Evolutionary conservation across 2,888 invertebrate genomes (phyloP), one percentile per base, ranked within the genome.

Genomic region (Zygogramma bicolorata): DNA sequence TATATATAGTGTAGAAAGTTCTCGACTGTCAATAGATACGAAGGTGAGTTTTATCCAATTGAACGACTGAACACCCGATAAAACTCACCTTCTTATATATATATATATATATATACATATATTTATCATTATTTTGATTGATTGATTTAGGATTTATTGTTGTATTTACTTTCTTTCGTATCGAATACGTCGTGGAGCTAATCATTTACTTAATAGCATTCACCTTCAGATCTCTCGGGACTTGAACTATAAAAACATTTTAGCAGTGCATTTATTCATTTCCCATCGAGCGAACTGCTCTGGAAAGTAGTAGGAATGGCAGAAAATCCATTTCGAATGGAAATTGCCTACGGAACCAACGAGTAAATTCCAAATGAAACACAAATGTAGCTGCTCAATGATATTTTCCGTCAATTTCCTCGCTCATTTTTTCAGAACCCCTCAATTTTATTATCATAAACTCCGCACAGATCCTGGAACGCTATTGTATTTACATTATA

Each of bases 401-500:
- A 53, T 27, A 6, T 53, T 27, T 18, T 53, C 46, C 53, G 53
- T 53, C 53, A 53, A n/a, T 53, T 27, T 25, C 13, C n/a, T 53
- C n/a, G 13, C 25, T 27, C 25, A 53, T 53, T 22, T 46, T 53
- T 53, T 53, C 27, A 4, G n/a, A n/a, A 53, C 4, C 25, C 13
- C 53, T 53, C 5, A n/a, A 53, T 27, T 53, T 53, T 53, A 53
- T 53, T 53, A 53, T 27, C 53, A 27, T 53, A 53, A 53, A 53
- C 25, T 53, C 53, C 6, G 53, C 25, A 27, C 53, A n/a, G 25
- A 15, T 25, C 27, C 53, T 25, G 53, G 27, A 53, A 53, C 3
- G 40, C 62, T 42, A 31, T 65, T 62, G 53, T 49, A 40, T 49
- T 61, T 62, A 20, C 49, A 68, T 62, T 61, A 62, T 62, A 57